Evolutionary conservation across 2,888 invertebrate species (phyloP).

Genomic region (Branchellion lobata): DNA sequence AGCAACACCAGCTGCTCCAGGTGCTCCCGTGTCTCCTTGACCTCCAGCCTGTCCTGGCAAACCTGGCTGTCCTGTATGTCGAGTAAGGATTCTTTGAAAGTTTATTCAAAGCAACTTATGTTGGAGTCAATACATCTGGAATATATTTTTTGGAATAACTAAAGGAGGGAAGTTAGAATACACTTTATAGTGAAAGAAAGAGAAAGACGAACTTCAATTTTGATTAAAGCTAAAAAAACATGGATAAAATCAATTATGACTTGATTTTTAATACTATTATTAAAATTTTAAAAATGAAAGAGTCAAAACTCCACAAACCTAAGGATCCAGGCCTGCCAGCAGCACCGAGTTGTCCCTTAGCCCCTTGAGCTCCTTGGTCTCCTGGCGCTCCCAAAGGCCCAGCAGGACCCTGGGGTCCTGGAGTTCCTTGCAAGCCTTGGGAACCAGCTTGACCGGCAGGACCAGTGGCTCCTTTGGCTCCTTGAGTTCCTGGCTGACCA

Average conservation of each 20-base stretch:
- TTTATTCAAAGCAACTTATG: conserved; percentile 63
- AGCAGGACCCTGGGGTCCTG: conserved; percentile 52
- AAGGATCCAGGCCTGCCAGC: conserved; percentile 37
- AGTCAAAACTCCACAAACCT: conserved; percentile 43
- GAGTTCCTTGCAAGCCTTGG: conserved; percentile 48
- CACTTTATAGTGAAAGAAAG: not conserved
- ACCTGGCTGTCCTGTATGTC: conserved; percentile 48
- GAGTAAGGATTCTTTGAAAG: conserved; percentile 64
- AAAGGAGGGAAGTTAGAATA: not conserved
- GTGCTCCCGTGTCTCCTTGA: conserved; percentile 46
- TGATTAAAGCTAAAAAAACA: no score
- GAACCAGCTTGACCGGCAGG: conserved; percentile 53
- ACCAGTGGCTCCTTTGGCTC: conserved; percentile 50
- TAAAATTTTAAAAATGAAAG: conserved; percentile 34
- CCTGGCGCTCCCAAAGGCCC: conserved; percentile 48
- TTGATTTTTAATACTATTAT: no score
- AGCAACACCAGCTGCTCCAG: conserved; percentile 47
- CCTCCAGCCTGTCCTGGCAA: conserved; percentile 45
- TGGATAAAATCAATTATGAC: no score
- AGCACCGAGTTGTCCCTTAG: not conserved
- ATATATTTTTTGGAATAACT: not conserved
- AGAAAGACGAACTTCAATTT: no score
- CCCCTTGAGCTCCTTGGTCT: conserved; percentile 48
- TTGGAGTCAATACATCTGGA: not conserved
- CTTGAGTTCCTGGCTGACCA: conserved; percentile 46